phyloP scores from a whole-genome alignment of 2,113 vertebrate species.

The Haemorhous mexicanus region DNA sequence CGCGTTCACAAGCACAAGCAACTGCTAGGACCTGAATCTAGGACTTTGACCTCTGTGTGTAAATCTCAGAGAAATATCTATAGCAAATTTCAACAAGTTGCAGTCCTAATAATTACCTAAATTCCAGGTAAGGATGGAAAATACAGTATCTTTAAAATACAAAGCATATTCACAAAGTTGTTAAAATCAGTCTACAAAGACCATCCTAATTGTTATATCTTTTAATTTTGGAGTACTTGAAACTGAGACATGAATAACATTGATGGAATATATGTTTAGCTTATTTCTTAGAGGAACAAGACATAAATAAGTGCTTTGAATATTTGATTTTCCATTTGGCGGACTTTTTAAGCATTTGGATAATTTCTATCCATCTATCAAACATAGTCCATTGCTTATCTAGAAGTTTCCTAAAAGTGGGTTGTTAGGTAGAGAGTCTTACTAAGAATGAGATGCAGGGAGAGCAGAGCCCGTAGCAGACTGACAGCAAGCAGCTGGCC shows the following conservation, averaged over 20 bases:
- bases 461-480: neutral
- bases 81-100: neutral
- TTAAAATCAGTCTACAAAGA: neutral
- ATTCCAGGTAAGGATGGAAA: neutral
- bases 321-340: neutral
- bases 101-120: neutral
- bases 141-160: neutral
- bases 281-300: constrained; percentile 13
- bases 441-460: neutral
- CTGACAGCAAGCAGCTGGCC: neutral
- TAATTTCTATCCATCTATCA: neutral
- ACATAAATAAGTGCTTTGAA: neutral
- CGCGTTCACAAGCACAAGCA: neutral
- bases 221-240: neutral
- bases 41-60: neutral
- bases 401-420: neutral
- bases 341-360: neutral
- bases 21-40: neutral
- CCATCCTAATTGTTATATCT: neutral
- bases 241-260: neutral
- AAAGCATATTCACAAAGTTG: neutral
- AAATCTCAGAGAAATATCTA: neutral
- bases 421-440: neutral
- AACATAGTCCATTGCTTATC: neutral
- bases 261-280: neutral